These are phyloP conservation scores for Pseudopleuronectes americanus DNA, from an alignment of 2,797 vertebrate species.

Conservation along the genomic window DNA sequence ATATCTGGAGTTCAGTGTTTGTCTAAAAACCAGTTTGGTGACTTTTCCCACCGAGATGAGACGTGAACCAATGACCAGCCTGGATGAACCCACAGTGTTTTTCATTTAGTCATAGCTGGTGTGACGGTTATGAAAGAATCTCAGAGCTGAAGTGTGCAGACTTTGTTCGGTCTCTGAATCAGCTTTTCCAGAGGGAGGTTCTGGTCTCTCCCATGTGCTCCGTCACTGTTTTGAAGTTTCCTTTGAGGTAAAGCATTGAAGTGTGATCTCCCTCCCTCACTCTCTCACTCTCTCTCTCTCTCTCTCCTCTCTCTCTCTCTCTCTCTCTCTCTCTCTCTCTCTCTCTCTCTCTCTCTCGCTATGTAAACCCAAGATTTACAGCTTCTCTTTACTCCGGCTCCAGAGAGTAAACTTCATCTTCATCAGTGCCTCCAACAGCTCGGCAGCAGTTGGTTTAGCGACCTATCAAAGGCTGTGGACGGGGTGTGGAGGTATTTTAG, in stretches of 20 bases:
- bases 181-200: conserved; percentile 21
- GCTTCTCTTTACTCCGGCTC: conserved; percentile 46
- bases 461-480: conserved; percentile 21
- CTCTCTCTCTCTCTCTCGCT: conserved; percentile 26
- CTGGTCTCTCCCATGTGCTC: conserved; percentile 56
- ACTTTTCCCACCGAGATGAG: too few relatives aligned
- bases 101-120: too few relatives aligned
- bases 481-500: conserved; percentile 35
- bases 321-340: conserved; percentile 8
- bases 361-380: conserved; percentile 63
- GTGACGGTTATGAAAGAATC: too few relatives aligned
- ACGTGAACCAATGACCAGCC: too few relatives aligned
- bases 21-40: too few relatives aligned
- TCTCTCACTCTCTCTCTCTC: conserved; percentile 9
- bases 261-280: conserved; percentile 52
- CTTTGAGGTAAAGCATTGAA: conserved; percentile 75
- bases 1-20: too few relatives aligned
- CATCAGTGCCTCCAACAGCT: conserved; percentile 45
- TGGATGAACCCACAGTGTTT: too few relatives aligned
- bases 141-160: conserved; percentile 1
- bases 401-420: conserved; percentile 50
- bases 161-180: conserved; percentile 13
- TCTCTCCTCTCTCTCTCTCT: conserved; percentile 8
- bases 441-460: conserved; percentile 28
- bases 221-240: conserved; percentile 60